Evolutionary conservation across 2,113 vertebrate species (phyloP).

Genomic region (Corydoras sp.): DNA sequence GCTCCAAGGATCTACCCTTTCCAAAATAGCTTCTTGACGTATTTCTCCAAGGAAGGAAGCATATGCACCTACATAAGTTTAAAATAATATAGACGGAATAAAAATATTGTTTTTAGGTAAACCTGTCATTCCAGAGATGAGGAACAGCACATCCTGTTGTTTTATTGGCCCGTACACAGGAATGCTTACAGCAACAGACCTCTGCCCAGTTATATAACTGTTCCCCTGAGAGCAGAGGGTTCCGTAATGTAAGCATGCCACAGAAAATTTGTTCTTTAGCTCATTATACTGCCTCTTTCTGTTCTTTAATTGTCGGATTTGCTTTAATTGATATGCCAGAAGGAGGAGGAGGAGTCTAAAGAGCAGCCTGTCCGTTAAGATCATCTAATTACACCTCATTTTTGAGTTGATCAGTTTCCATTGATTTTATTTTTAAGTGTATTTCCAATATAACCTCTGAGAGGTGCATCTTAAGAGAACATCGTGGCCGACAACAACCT

Average conservation of each 20-base stretch:
- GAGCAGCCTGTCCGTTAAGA: no score
- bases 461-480: no score
- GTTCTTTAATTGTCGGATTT: no score
- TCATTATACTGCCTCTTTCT: neutral
- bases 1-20: neutral
- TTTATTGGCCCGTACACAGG: neutral
- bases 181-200: neutral
- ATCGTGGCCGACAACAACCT: no score
- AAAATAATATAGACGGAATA: neutral
- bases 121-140: neutral
- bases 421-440: no score
- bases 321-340: no score
- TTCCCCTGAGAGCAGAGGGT: neutral
- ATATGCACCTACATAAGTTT: neutral
- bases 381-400: no score
- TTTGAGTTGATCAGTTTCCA: no score
- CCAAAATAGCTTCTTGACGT: neutral
- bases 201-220: slow-evolving; percentile 12
- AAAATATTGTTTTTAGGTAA: neutral
- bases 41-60: neutral
- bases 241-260: neutral
- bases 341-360: no score
- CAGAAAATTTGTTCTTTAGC: neutral
- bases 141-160: neutral
- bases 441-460: no score